Base-by-base conservation (phyloP, 2,888 invertebrate species). In the Ferdinandea cuprea region DNA sequence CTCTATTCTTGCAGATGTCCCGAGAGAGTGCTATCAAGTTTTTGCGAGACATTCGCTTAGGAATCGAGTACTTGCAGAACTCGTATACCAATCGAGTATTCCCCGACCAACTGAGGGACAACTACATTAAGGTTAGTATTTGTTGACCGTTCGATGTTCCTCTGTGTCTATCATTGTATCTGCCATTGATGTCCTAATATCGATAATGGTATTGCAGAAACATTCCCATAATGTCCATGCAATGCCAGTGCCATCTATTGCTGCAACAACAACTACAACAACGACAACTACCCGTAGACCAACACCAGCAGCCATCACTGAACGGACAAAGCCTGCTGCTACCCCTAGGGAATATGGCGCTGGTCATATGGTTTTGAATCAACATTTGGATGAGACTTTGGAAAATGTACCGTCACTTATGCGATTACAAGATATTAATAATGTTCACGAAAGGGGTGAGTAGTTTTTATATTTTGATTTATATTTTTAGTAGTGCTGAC, bases 21-120 rank as follows among this genome's bases (percentile, higher is more conserved):
- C 93, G 95, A 58, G 95, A 95, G 89, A 95, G 94, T 88, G 95
- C 95, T 1, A 93, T 95, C 50, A 92, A 92, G 46, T 96, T 95
- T 89, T 91, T 96, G 17, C 94, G 95, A 89, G 95, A 95, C 88
- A 95, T 96, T 86, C 95, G 95, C 87, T 92, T 94, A 87, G 94
- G 95, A 86, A 93, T 96, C 87, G 94, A 95, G 86, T 94, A 94
- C 88, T 91, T 96, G 71, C 94, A 94, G 86, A 92, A 92, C 11
- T 90, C 90, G 8, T 91, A 91, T 85, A 87, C 88, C 40, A 89
- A 89, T 85, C 89, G 89, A 46, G 88, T 89, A 25, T 89, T 89
- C 56, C 88, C 89, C 9, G 89, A 89, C 32, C 89, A 89, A 68
- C 85, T 89, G 52, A 88, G 87, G 30, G 89, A 89, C 73, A 90